Percentiles rank a stretch among this genome's conserved stretches.
phyloP scores from a whole-genome alignment of 2,888 invertebrate species.

The Ophion slaviceki region DNA sequence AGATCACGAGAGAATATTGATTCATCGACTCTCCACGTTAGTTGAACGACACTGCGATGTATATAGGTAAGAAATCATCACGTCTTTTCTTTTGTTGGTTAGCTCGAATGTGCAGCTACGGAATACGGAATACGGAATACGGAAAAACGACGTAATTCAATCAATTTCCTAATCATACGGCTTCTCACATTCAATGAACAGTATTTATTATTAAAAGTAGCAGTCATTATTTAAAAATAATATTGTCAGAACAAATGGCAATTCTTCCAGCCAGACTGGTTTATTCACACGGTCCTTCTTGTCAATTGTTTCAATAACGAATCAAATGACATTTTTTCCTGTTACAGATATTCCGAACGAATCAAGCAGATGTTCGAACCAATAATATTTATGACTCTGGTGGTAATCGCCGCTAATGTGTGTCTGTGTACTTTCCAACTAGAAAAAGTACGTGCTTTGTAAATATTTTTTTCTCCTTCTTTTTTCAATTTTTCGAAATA shows the following conservation, averaged over 20 bases:
- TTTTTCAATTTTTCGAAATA: not conserved
- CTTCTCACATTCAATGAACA: no score
- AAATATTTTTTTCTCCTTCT: not conserved
- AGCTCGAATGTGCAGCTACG: not conserved
- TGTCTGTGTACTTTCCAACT: conserved; percentile 45
- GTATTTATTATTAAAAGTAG: no score
- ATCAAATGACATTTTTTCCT: no score
- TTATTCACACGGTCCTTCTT: no score
- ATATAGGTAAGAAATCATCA: conserved; percentile 11
- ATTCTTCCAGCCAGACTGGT: no score
- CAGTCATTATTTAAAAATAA: no score
- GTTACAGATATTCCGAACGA: conserved; percentile 36
- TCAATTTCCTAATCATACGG: not conserved
- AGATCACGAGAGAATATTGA: conserved; percentile 13
- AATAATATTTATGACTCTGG: conserved; percentile 34
- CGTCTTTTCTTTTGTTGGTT: not conserved
- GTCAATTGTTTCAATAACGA: no score
- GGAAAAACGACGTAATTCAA: not conserved
- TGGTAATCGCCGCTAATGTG: conserved; percentile 31
- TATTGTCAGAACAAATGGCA: no score
- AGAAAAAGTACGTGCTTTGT: conserved; percentile 24
- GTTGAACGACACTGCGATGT: conserved; percentile 22
- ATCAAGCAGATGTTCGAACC: conserved; percentile 39
- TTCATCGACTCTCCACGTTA: conserved; percentile 13
- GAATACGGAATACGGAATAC: not conserved